Evolutionary conservation across 2,797 vertebrate species (phyloP), one percentile per base, ranked within the genome.

Genomic region (Peromyscus aztecus): DNA sequence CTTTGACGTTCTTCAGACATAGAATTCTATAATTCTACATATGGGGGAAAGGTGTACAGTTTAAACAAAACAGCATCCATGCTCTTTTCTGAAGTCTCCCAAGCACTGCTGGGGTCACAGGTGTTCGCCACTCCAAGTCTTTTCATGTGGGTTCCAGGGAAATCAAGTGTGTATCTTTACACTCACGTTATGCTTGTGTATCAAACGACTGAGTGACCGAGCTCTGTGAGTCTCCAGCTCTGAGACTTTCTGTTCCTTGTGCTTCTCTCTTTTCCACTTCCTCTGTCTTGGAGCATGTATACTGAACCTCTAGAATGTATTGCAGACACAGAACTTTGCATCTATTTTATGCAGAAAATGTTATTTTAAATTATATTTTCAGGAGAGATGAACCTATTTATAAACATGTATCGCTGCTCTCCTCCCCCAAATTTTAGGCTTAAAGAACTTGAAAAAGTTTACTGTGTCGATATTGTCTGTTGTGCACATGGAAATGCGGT

Each of bases 361-460:
- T 65, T 57, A 63, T 76, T 91, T 91, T 37, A 10, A 4, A 65
- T 82, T 93, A 85, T 67, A 75, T 55, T 96, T 93, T 94, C 40
- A 57, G 67, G 24, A 27, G 49, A 27, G 67, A 55, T 16, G 7
- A 97, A 52, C 73, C 1, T 7, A 23, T 94, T 94, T 92, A n/a
- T 17, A 46, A 90, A 82, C 11, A 0, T 11, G 1, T 55, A 0
- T 67, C 3, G 88, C 1, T 43, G 31, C 2, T 3, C 19, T 78
- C 90, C 67, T 16, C 95, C 16, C 95, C 96, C 86, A 84, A 82
- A 83, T 95, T 71, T 37, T 52, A 34, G 34, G 29, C 31, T 89
- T 87, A 90, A 88, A 96, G 93, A 61, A 46, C 75, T 80, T 86
- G 80, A 93, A 87, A 94, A 85, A 43, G 55, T 40, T 13, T 63